Evolutionary conservation across 2,888 invertebrate species (phyloP), one percentile per base, ranked within the genome.

Genomic region (Eurytoma californica): DNA sequence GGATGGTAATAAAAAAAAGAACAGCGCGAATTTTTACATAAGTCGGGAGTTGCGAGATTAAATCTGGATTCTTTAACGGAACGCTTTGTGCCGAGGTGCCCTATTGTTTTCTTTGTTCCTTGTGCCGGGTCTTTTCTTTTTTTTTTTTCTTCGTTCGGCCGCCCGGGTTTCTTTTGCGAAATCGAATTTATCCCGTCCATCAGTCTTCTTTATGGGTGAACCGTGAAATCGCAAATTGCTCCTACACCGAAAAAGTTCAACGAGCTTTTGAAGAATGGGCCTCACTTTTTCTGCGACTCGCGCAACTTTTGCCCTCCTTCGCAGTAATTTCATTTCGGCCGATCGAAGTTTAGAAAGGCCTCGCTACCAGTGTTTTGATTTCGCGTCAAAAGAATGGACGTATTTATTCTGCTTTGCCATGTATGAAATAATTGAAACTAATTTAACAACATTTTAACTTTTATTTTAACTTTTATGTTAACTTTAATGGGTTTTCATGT

Each of bases 221-320:
- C 72, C 80, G 79, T 79, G 80, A 80, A 82, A 82, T 82, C 72
- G 58, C 49, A 53, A 74, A 70, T 80, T 73, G 73, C 67, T 65
- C 68, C 61, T 74, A 72, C 63, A 24, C 70, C 57, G 16, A 67
- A 68, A 74, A 76, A 72, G 76, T 74, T 80, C 74, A 75, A 80
- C 63, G 67, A 80, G 74, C 80, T 66, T 60, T 61, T 47, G 28
- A 63, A 76, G 55, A 28, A 77, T 51, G 51, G 39, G 30, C 16
- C 18, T 39, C 58, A 57, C 53, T 77, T 77, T 72, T 72, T 66
- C 30, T 28, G 0, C n/a, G 20, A 68, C 68, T 39, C 39, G 4
- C 39, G 39, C 39, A 39, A 39, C 39, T 39, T 39, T 39, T 7
- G 39, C 4, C 5, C 39, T 39, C 3, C 39, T 3, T 39, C 39